These are phyloP conservation scores for Antigone vipio DNA, from an alignment of 2,113 vertebrate species.

Conservation along the genomic window DNA sequence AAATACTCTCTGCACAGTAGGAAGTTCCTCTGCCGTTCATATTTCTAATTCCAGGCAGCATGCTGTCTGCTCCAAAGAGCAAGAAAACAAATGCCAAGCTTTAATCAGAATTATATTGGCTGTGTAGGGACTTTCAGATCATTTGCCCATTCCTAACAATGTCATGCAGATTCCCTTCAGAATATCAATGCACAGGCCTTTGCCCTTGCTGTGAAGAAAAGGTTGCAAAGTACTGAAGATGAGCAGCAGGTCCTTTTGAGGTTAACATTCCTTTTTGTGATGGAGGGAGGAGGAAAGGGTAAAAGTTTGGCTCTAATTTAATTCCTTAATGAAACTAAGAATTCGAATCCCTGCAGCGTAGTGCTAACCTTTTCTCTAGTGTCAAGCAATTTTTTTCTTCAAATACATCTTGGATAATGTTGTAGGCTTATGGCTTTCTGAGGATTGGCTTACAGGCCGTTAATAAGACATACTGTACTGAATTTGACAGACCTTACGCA, in stretches of 20 bases:
- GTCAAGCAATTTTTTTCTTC: constrained; percentile 14
- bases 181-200: constrained; percentile 40
- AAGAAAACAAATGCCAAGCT: constrained; percentile 66
- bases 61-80: constrained; percentile 46
- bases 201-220: constrained; percentile 33
- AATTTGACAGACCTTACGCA: background rate
- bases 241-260: background rate
- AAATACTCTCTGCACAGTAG: constrained; percentile 28
- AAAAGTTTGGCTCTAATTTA: constrained; percentile 61
- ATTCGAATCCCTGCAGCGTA: constrained; percentile 40
- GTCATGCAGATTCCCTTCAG: constrained; percentile 31
- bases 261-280: constrained; percentile 14
- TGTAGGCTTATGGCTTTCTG: background rate
- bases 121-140: constrained; percentile 38
- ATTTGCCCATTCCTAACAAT: constrained; percentile 34
- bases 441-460: background rate
- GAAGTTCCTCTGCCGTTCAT: constrained; percentile 53
- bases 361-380: constrained; percentile 41
- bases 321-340: constrained; percentile 70
- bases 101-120: constrained; percentile 58
- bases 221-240: constrained; percentile 7
- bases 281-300: background rate
- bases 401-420: constrained; percentile 14
- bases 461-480: constrained; percentile 6
- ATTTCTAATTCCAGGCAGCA: constrained; percentile 70